These are phyloP conservation scores for Xyliphius kryptos DNA, from an alignment of 2,113 vertebrate species.

Conservation along the genomic window DNA sequence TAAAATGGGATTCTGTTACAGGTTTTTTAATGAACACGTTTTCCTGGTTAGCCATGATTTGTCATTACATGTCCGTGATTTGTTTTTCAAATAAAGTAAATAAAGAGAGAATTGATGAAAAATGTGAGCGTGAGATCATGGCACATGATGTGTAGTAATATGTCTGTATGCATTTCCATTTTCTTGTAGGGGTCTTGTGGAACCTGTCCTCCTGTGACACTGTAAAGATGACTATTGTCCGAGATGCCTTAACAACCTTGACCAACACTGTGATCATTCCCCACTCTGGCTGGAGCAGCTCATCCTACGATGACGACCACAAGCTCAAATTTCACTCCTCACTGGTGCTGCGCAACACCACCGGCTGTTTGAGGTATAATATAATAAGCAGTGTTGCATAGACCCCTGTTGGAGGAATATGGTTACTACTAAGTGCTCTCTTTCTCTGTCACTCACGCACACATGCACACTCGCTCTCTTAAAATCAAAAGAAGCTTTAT, in stretches of 20 bases:
- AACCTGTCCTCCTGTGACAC: conserved; percentile 94
- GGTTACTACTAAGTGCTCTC: too few relatives aligned
- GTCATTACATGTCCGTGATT: neutral
- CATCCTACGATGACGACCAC: conserved; percentile 90
- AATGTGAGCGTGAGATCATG: too few relatives aligned
- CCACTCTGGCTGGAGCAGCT: conserved; percentile 93
- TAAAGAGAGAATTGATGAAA: too few relatives aligned
- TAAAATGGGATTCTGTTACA: too few relatives aligned
- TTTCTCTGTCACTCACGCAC: too few relatives aligned
- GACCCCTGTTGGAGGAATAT: conserved; percentile 48
- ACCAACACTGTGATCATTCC: conserved; percentile 97
- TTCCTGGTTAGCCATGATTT: conserved; percentile 8
- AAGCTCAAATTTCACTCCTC: conserved; percentile 97
- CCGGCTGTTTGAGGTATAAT: conserved; percentile 87
- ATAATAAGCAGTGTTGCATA: too few relatives aligned
- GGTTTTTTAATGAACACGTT: neutral
- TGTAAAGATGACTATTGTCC: conserved; percentile 96
- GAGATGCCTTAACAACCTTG: conserved; percentile 84
- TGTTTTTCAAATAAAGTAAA: too few relatives aligned
- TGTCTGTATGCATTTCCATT: too few relatives aligned
- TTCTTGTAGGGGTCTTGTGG: conserved; percentile 84
- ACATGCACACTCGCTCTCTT: too few relatives aligned
- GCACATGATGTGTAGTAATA: too few relatives aligned
- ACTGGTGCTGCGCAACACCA: conserved; percentile 88
- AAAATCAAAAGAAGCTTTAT: too few relatives aligned